These are phyloP conservation scores for Meandrusa payeni DNA, from an alignment of 2,888 invertebrate genomes.

Conservation along the genomic window DNA sequence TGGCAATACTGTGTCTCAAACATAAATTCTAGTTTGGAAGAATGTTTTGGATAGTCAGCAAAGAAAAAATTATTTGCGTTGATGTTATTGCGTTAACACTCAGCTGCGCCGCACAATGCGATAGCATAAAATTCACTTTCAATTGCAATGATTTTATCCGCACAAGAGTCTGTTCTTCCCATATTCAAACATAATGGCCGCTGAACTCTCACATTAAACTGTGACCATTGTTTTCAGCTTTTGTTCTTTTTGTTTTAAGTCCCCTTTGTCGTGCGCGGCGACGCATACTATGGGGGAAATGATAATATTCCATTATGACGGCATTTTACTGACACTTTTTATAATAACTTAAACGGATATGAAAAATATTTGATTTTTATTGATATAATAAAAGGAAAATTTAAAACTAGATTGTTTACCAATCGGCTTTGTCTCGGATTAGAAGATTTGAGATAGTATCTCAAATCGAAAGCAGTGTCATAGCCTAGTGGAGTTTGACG, in stretches of 20 bases:
- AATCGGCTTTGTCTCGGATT: too few species aligned
- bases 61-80: too few species aligned
- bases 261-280: conserved; percentile 49
- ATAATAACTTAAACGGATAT: conserved; percentile 1
- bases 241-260: conserved; percentile 69
- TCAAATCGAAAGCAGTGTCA: too few species aligned
- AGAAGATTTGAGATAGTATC: too few species aligned
- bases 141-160: conserved; percentile 51
- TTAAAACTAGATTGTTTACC: too few species aligned
- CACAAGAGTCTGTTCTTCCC: conserved; percentile 51
- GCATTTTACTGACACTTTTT: conserved; percentile 16
- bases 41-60: too few species aligned
- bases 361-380: too few species aligned
- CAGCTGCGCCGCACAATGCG: conserved; percentile 27
- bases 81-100: conserved; percentile 25
- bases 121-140: conserved; percentile 36
- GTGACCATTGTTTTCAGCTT: conserved; percentile 62
- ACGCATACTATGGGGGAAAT: conserved; percentile 44
- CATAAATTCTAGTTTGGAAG: too few species aligned
- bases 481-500: too few species aligned
- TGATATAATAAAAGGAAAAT: too few species aligned
- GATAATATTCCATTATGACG: conserved; percentile 40
- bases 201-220: conserved; percentile 64
- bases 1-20: too few species aligned
- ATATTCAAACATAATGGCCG: conserved; percentile 58